A percentile compares a stretch with the other conserved stretches of the same genome.
phyloP scores from a whole-genome alignment of 2,888 invertebrate genomes.

The Ophonus ardosiacus region DNA sequence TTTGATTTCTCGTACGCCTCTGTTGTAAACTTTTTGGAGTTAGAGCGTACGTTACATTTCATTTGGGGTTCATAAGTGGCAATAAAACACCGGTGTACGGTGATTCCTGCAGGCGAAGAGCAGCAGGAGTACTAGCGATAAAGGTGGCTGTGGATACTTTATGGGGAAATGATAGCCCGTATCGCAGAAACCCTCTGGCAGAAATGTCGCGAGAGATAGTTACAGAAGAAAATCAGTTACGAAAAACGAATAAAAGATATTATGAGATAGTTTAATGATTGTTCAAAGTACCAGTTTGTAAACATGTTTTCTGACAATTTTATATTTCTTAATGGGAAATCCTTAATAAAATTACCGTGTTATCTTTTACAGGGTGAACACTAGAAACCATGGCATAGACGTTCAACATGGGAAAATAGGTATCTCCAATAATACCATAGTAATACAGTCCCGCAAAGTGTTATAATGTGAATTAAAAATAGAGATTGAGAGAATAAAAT shows the following conservation, averaged over 20 bases:
- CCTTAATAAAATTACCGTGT: too few relatives aligned
- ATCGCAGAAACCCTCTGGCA: conserved; percentile 15
- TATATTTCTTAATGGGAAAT: too few relatives aligned
- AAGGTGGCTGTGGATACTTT: conserved; percentile 53
- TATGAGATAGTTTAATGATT: not conserved
- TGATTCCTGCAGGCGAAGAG: not conserved
- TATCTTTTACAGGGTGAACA: too few relatives aligned
- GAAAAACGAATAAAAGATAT: not conserved
- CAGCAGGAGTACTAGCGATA: conserved; percentile 24
- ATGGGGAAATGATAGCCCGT: conserved; percentile 51
- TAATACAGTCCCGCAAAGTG: too few relatives aligned
- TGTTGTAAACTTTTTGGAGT: conserved; percentile 4
- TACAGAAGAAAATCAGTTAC: not conserved
- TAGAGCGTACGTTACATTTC: conserved; percentile 51
- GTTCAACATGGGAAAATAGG: too few relatives aligned
- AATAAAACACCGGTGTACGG: conserved; percentile 55
- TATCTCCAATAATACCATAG: too few relatives aligned
- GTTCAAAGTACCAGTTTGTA: too few relatives aligned
- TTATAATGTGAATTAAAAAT: too few relatives aligned
- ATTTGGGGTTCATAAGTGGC: conserved; percentile 59
- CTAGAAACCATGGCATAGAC: too few relatives aligned
- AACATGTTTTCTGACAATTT: too few relatives aligned
- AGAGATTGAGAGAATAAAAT: too few relatives aligned
- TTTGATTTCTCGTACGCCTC: not conserved
- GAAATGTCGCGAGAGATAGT: not conserved